Base-by-base conservation (phyloP, 2,113 vertebrate species). In the Poeciliopsis occidentalis region DNA sequence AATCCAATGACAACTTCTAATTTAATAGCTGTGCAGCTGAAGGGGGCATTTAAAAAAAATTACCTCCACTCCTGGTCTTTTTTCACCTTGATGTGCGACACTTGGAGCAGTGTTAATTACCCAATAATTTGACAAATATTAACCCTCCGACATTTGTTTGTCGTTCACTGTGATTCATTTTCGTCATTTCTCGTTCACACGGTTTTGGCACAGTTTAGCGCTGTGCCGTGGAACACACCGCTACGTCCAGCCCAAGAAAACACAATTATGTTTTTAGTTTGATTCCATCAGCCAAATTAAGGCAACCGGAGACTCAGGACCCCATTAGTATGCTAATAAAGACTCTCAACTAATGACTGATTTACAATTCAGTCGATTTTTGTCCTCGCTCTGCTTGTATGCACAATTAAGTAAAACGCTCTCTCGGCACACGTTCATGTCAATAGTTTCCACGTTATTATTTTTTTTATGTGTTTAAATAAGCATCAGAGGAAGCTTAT, bases 251-350 rank as follows among this genome's bases (percentile, higher is more conserved):
- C 82, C 81, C 90, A 79, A 88, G 90, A 85, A 11, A 91, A 82
- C 83, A 37, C 71, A 67, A 78, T 63, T 69, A 71, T 76, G 76
- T 81, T 78, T 37, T 79, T 72, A 81, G 78, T 26, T 29, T 76
- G 78, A 91, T 80, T 89, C 74, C 84, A 87, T 85, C 81, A 84
- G 60, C 78, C 80, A 78, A 87, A 91, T 91, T 71, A 90, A 82
- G 68, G 72, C 71, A 84, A 71, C 83, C 81, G 7, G 39, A 78
- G 63, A 84, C 79, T 77, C 85, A 54, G 76, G 72, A 88, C 75
- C 78, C 70, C n/a, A 91, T 92, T 87, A 87, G 78, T 84, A 90
- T 91, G 89, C 87, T 89, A 91, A 92, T 90, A 88, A 86, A 90
- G 85, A 87, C 81, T 77, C n/a, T n/a, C 54, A 73, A 82, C 80